phyloP scores from a whole-genome alignment of 2,113 vertebrate genomes.

The Scomber scombrus region DNA sequence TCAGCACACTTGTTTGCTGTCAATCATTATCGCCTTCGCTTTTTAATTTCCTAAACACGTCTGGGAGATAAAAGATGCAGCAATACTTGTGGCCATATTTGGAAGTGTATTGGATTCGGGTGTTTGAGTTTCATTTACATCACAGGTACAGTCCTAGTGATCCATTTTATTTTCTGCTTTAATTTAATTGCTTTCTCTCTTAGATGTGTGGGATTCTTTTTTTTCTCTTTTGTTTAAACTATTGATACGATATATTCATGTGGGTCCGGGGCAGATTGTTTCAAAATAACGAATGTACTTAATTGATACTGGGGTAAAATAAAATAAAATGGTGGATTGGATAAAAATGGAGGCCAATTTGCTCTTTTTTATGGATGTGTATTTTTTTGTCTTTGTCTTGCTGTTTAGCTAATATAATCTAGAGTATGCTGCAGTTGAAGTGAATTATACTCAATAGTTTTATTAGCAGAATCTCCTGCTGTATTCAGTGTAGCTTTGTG shows the following conservation, averaged over 20 bases:
- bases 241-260: constrained; percentile 58
- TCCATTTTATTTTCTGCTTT: constrained; percentile 33
- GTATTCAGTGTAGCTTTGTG: too few species aligned
- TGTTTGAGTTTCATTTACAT: constrained; percentile 43
- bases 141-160: constrained; percentile 28
- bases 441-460: background rate
- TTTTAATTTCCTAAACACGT: constrained; percentile 32
- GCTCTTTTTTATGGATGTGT: background rate
- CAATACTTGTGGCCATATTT: constrained; percentile 61
- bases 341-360: constrained; percentile 39
- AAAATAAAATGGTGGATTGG: constrained; percentile 78
- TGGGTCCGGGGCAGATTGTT: constrained; percentile 60
- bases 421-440: background rate
- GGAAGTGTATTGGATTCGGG: constrained; percentile 18
- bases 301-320: constrained; percentile 58
- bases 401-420: background rate
- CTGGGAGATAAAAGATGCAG: constrained; percentile 36
- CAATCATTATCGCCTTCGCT: constrained; percentile 18
- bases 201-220: constrained; percentile 7
- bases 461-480: too few species aligned
- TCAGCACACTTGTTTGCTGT: constrained; percentile 33
- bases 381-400: background rate
- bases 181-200: constrained; percentile 36
- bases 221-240: constrained; percentile 58
- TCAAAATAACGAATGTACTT: constrained; percentile 73